Conservation (phyloP, 2,888 invertebrate species). For the Dinocampus coccinellae region DNA sequence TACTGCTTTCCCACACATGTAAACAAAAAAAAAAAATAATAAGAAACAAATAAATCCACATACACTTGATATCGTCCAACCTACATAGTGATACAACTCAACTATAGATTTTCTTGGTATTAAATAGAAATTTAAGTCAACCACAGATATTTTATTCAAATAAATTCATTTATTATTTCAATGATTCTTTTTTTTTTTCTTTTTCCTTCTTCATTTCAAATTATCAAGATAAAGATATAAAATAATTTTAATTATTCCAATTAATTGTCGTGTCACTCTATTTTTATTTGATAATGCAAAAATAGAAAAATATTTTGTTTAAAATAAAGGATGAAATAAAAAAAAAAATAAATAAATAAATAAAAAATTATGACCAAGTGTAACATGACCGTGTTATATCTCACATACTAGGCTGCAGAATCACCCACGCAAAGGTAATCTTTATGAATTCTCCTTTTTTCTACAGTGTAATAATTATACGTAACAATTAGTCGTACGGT, state of each 20-base stretch:
- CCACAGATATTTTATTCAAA: conserved; percentile 37
- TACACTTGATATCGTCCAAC: conserved; percentile 4
- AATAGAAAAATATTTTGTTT: neutral
- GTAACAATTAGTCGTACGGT: conserved; percentile 64
- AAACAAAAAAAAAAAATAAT: too few relatives aligned
- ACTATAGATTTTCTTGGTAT: conserved; percentile 47
- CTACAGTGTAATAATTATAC: conserved; percentile 53
- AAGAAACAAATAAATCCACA: neutral
- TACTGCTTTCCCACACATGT: conserved; percentile 44
- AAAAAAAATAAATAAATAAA: neutral
- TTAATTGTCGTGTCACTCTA: neutral
- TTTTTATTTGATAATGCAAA: neutral
- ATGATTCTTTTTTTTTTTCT: neutral
- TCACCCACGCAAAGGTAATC: conserved; percentile 23
- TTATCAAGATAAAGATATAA: neutral
- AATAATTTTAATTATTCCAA: neutral
- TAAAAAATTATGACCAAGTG: conserved; percentile 6
- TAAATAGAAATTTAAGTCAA: conserved; percentile 51
- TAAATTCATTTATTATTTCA: neutral
- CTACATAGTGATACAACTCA: neutral
- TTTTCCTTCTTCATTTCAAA: too few relatives aligned
- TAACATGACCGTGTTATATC: conserved; percentile 21
- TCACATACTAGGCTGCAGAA: conserved; percentile 19
- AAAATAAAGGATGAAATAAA: neutral
- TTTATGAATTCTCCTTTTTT: neutral